phyloP scores from a whole-genome alignment of 2,888 invertebrate species.

The Meiosimyza platycephala region DNA sequence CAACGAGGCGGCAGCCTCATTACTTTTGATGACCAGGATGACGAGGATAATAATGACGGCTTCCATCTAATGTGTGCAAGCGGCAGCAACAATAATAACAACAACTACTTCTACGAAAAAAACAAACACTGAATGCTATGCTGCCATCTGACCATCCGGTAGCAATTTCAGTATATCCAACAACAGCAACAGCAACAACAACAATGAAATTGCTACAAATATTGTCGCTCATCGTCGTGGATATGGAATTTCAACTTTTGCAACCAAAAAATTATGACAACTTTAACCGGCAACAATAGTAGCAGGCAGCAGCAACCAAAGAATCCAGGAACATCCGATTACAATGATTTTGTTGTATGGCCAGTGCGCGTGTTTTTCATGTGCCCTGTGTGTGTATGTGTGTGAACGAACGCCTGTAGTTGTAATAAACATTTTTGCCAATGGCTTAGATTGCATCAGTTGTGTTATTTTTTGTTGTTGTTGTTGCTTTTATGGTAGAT shows the following conservation, averaged over 20 bases:
- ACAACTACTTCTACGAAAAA: no score
- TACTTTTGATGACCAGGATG: conserved; percentile 30
- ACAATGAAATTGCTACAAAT: conserved; percentile 16
- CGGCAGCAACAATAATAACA: background rate
- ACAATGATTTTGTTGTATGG: background rate
- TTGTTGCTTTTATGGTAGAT: background rate
- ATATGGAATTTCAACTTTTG: background rate
- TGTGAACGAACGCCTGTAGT: background rate
- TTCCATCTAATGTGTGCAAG: conserved; percentile 14
- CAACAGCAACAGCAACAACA: conserved; percentile 6
- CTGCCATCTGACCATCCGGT: conserved; percentile 4
- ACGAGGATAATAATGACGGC: conserved; percentile 29
- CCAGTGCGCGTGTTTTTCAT: no score
- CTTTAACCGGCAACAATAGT: background rate
- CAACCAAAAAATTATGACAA: background rate
- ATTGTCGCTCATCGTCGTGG: background rate
- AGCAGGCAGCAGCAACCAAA: background rate
- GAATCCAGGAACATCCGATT: conserved; percentile 7
- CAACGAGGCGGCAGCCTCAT: conserved; percentile 8
- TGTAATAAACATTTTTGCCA: conserved; percentile 18
- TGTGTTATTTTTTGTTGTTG: background rate
- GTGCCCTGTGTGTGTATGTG: no score
- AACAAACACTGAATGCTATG: background rate
- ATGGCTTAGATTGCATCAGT: background rate
- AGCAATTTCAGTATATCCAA: conserved; percentile 8